These are phyloP conservation scores for Nezara viridula DNA, from an alignment of 2,888 invertebrate genomes.

Conservation along the genomic window DNA sequence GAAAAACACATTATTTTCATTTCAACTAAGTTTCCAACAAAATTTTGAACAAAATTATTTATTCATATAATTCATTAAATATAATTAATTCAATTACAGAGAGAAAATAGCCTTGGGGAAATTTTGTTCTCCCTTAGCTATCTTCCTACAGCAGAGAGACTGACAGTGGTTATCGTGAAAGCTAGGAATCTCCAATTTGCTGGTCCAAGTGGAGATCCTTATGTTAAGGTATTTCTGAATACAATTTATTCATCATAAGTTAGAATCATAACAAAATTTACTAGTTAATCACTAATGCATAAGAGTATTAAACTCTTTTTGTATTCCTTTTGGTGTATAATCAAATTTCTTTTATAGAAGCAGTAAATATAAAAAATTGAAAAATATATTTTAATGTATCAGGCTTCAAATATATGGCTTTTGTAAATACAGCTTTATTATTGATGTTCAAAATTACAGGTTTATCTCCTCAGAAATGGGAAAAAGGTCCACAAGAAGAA, in stretches of 20 bases:
- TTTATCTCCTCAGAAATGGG: conserved; percentile 83
- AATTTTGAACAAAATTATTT: not conserved
- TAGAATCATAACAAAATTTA: not conserved
- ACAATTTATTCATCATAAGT: not conserved
- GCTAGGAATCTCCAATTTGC: conserved; percentile 80
- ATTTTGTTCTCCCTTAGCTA: conserved; percentile 87
- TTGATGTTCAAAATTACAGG: conserved; percentile 71
- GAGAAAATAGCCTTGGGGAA: conserved; percentile 80
- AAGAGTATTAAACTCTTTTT: not conserved
- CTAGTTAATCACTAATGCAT: not conserved
- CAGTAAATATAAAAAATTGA: not conserved
- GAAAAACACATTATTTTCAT: no score
- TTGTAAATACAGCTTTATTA: no score
- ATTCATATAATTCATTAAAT: not conserved
- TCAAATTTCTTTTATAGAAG: no score
- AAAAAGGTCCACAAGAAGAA: conserved; percentile 87
- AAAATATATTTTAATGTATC: not conserved
- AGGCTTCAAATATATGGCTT: not conserved
- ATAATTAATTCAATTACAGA: conserved; percentile 68
- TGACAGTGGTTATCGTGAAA: conserved; percentile 82
- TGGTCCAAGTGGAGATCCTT: conserved; percentile 77
- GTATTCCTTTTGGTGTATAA: no score
- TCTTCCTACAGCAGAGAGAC: conserved; percentile 84
- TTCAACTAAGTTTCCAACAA: not conserved
- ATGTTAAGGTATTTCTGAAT: conserved; percentile 76